phyloP scores from a whole-genome alignment of 2,888 invertebrate genomes.

The Phania funesta region DNA sequence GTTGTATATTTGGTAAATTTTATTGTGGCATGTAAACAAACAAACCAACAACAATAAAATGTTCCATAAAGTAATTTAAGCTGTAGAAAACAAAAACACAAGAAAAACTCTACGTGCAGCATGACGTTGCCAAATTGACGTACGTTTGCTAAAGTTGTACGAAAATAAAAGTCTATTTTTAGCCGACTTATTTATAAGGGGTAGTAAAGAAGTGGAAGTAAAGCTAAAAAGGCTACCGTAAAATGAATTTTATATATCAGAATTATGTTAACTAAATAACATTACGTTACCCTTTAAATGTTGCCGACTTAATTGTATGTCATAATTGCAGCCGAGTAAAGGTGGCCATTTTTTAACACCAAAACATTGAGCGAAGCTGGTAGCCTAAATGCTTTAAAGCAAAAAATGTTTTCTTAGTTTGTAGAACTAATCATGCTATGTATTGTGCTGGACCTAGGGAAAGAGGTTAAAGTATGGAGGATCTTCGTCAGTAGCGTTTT shows the following conservation, averaged over 20 bases:
- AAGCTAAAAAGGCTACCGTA: background rate
- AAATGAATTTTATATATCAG: background rate
- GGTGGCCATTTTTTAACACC: too few relatives aligned
- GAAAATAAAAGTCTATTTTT: background rate
- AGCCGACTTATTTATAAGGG: background rate
- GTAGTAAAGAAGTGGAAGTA: background rate
- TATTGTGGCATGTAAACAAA: conserved; percentile 26
- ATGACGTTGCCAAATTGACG: conserved; percentile 57
- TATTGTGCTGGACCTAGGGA: too few relatives aligned
- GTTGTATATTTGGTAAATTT: conserved; percentile 26
- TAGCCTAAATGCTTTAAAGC: too few relatives aligned
- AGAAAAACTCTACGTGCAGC: conserved; percentile 39
- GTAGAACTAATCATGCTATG: too few relatives aligned
- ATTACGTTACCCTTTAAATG: too few relatives aligned
- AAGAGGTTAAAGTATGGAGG: too few relatives aligned
- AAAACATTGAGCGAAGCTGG: too few relatives aligned
- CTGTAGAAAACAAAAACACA: background rate
- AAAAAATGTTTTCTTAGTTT: too few relatives aligned
- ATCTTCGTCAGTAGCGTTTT: too few relatives aligned
- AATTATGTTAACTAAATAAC: too few relatives aligned
- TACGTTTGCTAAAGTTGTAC: conserved; percentile 28
- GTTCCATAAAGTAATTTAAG: conserved; percentile 35
- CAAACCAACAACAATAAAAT: conserved; percentile 28
- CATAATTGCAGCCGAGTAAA: too few relatives aligned
- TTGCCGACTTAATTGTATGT: too few relatives aligned